Base-by-base conservation (phyloP, 1,140 invertebrate species). In the Papilio aristodemus region DNA sequence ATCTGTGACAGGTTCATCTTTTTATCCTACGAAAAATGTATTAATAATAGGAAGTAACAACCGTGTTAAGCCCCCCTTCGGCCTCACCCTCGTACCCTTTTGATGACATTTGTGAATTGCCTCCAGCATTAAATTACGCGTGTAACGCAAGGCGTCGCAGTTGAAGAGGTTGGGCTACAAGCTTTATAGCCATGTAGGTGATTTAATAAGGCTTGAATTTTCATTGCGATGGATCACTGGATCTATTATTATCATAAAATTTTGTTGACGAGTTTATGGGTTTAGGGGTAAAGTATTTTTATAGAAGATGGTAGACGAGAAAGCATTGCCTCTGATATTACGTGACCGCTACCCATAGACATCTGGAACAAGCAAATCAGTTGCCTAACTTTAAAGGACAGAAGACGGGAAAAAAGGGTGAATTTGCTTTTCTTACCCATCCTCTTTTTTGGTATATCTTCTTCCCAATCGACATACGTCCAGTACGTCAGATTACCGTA, bases 121-220 rank as follows among this genome's bases (percentile, higher is more conserved):
- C 59, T 19, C 32, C 32, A 19, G 32, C 36, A 62, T 62, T 62
- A 62, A 62, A 19, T 62, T 62, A 38, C 59, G 59, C 59, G 59
- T 62, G 32, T 62, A 62, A 62, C 32, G 59, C 17, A 62, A 37
- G 14, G 36, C 36, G 59, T 38, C 59, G 46, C 46, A 54, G 14
- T 62, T 32, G 11, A 32, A 62, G 36, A 14, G 59, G 59, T 72
- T 72, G 76, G 67, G 72, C 69, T 69, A 57, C 69, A 37, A 71
- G 66, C 43, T 73, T 71, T 73, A 73, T 69, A 41, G 36, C 68
- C 58, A 36, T 36, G 32, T 36, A 60, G 58, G 58, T 60, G 58
- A 60, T 60, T 60, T 60, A 60, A 60, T 38, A 32, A 50, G 46
- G 46, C 46, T 54, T 19, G 19, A 54, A 54, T 25, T 25, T 27